Evolutionary conservation across 2,113 vertebrate genomes (phyloP), one percentile per base, ranked within the genome.

Genomic region (Fulica atra): DNA sequence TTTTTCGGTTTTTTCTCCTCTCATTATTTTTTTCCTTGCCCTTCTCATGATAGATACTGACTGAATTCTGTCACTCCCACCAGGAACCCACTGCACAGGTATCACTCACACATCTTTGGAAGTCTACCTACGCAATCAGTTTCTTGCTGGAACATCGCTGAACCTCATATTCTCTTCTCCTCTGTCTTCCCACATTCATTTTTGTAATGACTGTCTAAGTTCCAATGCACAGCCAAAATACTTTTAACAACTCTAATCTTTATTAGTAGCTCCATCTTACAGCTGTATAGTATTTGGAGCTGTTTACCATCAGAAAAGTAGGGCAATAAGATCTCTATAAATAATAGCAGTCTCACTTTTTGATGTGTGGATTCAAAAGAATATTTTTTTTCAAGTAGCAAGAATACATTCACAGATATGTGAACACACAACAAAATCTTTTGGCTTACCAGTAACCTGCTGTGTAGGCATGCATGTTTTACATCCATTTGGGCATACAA

Each of bases 11-110:
- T 73, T 87, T 89, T 48, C 3, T 11, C 10, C 11, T 51, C 66
- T 86, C 46, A 64, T 87, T 87, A 74, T 92, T 50, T 88, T 91
- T 81, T 88, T 48, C 42, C 76, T 86, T 93, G 54, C 38, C 40
- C 11, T 59, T 90, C 68, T 77, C 48, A 61, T 40, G 54, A 66
- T 64, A 84, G 89, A 68, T 35, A 68, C 42, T 53, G 63, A 60
- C 64, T 85, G 59, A 84, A 86, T 96, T 87, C 86, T 96, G 86
- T 92, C 95, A 84, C 81, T 96, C 82, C 65, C 88, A 80, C 57
- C 89, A 91, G 80, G 35, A 92, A 4, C 24, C 28, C 33, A 66
- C 61, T 59, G 69, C 36, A 66, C n/a, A 80, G 10, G 15, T 25
- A 38, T 87, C 89, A 91, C 38, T 96, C 89, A 90, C 56, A 78